Evolutionary conservation across 2,797 vertebrate species (phyloP).

Genomic region (Acrocephalus scirpaceus): DNA sequence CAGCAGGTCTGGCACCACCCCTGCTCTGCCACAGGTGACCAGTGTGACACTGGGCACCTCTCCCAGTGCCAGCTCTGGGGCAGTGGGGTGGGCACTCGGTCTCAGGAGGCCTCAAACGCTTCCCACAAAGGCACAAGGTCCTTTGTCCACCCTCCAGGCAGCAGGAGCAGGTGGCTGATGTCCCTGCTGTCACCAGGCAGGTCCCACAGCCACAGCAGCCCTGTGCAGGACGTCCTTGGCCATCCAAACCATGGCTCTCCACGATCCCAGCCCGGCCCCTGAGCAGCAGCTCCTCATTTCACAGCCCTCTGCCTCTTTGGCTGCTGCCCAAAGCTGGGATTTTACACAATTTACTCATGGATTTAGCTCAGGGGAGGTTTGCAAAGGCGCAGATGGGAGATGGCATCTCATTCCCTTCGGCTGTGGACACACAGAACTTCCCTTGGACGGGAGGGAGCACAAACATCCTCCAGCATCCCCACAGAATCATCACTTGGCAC

Average conservation of each 20-base stretch:
- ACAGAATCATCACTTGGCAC: background rate
- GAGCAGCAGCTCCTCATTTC: background rate
- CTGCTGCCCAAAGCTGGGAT: background rate
- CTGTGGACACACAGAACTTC: background rate
- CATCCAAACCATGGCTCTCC: accelerated
- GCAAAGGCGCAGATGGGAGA: background rate
- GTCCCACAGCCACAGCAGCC: background rate
- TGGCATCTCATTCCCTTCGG: background rate
- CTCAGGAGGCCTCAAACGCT: background rate
- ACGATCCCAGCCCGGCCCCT: accelerated
- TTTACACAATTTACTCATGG: background rate
- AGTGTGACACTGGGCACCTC: background rate
- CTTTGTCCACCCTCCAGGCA: background rate
- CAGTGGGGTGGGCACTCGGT: accelerated
- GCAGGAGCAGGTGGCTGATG: background rate
- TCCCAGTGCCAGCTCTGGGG: background rate
- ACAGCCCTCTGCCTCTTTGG: background rate
- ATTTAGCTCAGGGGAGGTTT: background rate
- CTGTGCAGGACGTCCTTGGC: background rate
- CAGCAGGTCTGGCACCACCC: background rate
- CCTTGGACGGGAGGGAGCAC: background rate
- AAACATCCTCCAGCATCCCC: background rate
- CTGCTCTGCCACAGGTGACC: background rate
- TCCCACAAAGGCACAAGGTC: background rate
- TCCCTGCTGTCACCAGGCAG: background rate